Base-by-base conservation (phyloP, 2,113 vertebrate species). In the Arizona elegans region DNA sequence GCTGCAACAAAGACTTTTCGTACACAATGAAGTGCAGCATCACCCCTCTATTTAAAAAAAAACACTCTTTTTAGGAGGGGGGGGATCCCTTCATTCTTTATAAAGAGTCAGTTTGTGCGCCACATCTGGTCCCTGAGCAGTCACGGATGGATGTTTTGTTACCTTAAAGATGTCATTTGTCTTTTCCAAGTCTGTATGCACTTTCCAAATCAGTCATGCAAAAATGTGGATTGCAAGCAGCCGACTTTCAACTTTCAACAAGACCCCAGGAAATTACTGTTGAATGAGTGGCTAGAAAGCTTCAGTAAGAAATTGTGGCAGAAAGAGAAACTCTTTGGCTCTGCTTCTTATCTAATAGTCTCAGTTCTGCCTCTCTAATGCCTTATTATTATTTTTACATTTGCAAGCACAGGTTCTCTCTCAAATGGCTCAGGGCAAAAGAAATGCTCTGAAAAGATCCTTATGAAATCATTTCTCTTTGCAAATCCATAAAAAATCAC, bases 321-420 rank as follows among this genome's bases (percentile, higher is more conserved):
- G 65, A 26, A 90, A 88, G 91, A 88, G 91, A 92, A 62, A 93
- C 81, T 94, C 95, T 97, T 98, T 97, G 95, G 93, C 96, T 96
- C 96, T 97, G 97, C 93, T 95, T 96, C 97, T 96, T 95, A 95
- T 95, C 96, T 97, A 96, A 93, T 92, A 97, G 96, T 97, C 97
- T 97, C 96, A 97, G 97, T 97, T 97, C 97, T 98, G 97, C 96
- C 62, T 97, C 87, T 97, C 97, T 9, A 98, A 97, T 92, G 97
- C 98, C 97, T 96, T 94, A 97, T 94, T 95, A 81, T 96, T 98
- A 98, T 98, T 98, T 98, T 98, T 98, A 96, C 97, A 98, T 98
- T 97, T 98, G 95, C 86, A 95, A 98, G 94, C 96, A 97, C 97
- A 98, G 96, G 97, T 95, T 96, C 97, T 97, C 85, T 97, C 85